Evolutionary conservation across 2,888 invertebrate species (phyloP).

Genomic region (Epinotia bilunana): DNA sequence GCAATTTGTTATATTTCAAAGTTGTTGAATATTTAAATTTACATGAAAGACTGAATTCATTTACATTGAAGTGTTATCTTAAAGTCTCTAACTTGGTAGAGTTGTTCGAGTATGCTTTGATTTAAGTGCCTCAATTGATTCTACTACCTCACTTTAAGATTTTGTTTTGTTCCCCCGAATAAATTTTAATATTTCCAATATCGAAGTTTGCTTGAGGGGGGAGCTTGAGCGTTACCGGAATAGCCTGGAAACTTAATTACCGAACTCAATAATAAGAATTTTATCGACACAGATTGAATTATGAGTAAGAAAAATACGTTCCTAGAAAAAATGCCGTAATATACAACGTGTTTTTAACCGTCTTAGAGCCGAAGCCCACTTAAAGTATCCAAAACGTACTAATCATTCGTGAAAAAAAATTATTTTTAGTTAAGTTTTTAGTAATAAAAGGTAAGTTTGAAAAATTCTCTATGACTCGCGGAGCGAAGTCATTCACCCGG

Average conservation of each 20-base stretch:
- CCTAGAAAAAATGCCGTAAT: background rate
- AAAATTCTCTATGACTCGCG: too few species aligned
- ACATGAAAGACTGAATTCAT: conserved; percentile 48
- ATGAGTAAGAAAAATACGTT: conserved; percentile 21
- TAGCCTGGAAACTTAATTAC: conserved; percentile 36
- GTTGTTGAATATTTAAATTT: conserved; percentile 46
- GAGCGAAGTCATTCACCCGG: too few species aligned
- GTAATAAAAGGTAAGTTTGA: too few species aligned
- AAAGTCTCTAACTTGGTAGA: conserved; percentile 45
- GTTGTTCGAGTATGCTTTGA: conserved; percentile 44
- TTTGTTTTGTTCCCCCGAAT: conserved; percentile 43
- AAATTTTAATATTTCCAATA: conserved; percentile 45
- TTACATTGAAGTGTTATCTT: conserved; percentile 47
- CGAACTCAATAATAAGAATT: conserved; percentile 34
- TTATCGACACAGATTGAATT: conserved; percentile 22
- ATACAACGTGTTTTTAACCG: background rate
- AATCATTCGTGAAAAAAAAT: too few species aligned
- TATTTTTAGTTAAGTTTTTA: too few species aligned
- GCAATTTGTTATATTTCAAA: conserved; percentile 45
- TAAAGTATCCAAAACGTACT: too few species aligned
- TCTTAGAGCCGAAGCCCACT: too few species aligned
- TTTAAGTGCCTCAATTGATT: conserved; percentile 44
- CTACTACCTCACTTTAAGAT: conserved; percentile 42
- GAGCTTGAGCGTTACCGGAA: conserved; percentile 14
- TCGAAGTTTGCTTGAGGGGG: conserved; percentile 30